Percentiles rank a stretch among this genome's conserved stretches.
These are phyloP conservation scores for Eubasilissa regina DNA, from an alignment of 1,140 invertebrate species.

Conservation along the genomic window DNA sequence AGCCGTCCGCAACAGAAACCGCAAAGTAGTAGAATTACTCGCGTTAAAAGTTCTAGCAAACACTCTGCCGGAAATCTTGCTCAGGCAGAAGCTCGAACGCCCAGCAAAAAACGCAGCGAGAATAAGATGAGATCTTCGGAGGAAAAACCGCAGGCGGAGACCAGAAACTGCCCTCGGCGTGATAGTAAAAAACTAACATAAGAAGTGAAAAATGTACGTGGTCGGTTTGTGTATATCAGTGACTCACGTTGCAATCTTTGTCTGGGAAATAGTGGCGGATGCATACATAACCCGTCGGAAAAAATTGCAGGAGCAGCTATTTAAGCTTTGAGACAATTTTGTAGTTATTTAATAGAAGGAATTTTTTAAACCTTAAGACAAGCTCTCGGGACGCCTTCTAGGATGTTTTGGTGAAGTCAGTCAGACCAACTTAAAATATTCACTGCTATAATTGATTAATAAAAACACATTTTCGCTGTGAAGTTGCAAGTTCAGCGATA, in stretches of 20 bases:
- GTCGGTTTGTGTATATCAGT: conserved; percentile 30
- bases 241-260: conserved; percentile 9
- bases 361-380: no score
- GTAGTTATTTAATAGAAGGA: no score
- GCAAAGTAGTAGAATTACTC: conserved; percentile 42
- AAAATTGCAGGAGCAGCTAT: no score
- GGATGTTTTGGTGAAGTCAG: no score
- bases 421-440: no score
- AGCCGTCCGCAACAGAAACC: conserved; percentile 30
- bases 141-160: conserved; percentile 18
- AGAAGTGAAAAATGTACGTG: conserved; percentile 14
- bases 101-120: not conserved
- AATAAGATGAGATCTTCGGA: not conserved
- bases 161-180: conserved; percentile 35
- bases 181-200: conserved; percentile 17
- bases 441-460: no score
- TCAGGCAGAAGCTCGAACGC: not conserved
- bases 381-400: no score
- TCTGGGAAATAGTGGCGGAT: not conserved
- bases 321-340: no score
- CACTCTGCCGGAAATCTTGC: conserved; percentile 47
- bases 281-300: no score
- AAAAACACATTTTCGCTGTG: no score
- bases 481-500: no score
- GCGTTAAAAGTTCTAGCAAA: conserved; percentile 56